Conservation (phyloP, 92 coral and sea anemone genomes). For the Phenganax marumi region DNA sequence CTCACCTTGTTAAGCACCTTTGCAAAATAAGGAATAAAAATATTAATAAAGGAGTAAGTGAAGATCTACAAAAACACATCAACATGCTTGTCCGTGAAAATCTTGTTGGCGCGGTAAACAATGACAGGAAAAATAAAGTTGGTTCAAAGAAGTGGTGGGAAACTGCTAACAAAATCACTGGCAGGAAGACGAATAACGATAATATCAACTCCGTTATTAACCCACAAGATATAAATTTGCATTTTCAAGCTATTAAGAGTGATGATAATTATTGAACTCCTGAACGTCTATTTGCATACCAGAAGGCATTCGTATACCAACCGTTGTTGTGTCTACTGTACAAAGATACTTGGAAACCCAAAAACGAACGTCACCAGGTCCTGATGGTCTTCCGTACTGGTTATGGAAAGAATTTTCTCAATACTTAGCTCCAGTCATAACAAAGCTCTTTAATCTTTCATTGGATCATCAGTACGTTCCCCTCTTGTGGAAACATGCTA, state of each 20-base stretch:
- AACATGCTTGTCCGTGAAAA: constrained; percentile 51
- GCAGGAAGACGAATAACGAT: constrained; percentile 39
- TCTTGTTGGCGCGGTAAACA: constrained; percentile 41
- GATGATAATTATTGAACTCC: constrained; percentile 48
- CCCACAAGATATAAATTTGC: constrained; percentile 43
- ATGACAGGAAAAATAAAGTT: constrained; percentile 35
- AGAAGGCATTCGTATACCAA: constrained; percentile 36
- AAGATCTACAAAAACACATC: constrained; percentile 39
- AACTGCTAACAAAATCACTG: constrained; percentile 56
- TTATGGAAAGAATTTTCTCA: constrained; percentile 54
- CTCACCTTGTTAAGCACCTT: constrained; percentile 53
- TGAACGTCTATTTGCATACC: constrained; percentile 41
- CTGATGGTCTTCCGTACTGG: constrained; percentile 58
- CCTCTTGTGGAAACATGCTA: constrained; percentile 50
- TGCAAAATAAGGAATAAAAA: constrained; percentile 58
- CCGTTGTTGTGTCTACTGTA: constrained; percentile 8
- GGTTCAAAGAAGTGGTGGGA: constrained; percentile 59
- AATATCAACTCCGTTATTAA: constrained; percentile 37
- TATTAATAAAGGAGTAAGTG: neutral
- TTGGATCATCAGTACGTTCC: constrained; percentile 38
- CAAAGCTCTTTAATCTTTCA: too few species aligned
- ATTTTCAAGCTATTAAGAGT: constrained; percentile 47
- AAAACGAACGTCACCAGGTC: constrained; percentile 51
- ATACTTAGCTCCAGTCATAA: constrained; percentile 52
- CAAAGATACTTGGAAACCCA: constrained; percentile 32